A percentile compares a stretch with the other conserved stretches of the same genome.
Conservation (phyloP, 2,797 vertebrate species). For the Lacerta bilineata region DNA sequence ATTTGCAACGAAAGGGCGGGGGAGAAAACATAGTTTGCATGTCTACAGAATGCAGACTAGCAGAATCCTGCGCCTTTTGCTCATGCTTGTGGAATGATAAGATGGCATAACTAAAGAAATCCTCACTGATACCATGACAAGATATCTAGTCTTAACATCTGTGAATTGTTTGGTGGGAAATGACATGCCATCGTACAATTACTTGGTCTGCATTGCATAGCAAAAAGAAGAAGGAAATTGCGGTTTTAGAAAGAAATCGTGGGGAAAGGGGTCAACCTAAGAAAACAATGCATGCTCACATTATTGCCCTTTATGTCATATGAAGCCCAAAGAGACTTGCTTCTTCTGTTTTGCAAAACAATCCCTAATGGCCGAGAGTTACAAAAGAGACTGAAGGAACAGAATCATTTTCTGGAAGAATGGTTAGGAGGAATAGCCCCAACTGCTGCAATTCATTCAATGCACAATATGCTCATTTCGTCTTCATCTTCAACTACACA, state of each 20-base stretch:
- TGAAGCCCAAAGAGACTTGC: neutral
- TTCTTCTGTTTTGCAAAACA: neutral
- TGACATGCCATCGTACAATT: neutral
- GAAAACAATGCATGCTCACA: neutral
- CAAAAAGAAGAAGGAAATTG: constrained; percentile 25
- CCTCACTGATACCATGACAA: neutral
- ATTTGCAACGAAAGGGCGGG: no score
- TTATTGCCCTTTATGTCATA: neutral
- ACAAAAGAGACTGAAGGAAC: constrained; percentile 2
- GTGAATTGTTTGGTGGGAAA: neutral
- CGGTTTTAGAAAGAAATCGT: neutral
- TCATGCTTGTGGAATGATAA: neutral
- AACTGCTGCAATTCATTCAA: neutral
- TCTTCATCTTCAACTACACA: neutral
- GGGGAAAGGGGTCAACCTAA: constrained; percentile 1
- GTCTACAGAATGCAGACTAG: constrained; percentile 18
- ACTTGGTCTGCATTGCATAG: constrained; percentile 1
- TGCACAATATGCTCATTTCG: neutral
- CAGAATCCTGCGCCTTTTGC: constrained; percentile 31
- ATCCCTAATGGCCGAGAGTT: neutral
- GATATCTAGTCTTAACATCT: neutral
- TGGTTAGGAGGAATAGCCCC: neutral
- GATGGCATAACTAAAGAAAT: neutral
- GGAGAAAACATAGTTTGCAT: neutral
- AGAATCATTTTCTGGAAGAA: neutral